Evolutionary conservation across 1,140 invertebrate species (phyloP), one percentile per base, ranked within the genome.

Genomic region (Drosophila simulans): DNA sequence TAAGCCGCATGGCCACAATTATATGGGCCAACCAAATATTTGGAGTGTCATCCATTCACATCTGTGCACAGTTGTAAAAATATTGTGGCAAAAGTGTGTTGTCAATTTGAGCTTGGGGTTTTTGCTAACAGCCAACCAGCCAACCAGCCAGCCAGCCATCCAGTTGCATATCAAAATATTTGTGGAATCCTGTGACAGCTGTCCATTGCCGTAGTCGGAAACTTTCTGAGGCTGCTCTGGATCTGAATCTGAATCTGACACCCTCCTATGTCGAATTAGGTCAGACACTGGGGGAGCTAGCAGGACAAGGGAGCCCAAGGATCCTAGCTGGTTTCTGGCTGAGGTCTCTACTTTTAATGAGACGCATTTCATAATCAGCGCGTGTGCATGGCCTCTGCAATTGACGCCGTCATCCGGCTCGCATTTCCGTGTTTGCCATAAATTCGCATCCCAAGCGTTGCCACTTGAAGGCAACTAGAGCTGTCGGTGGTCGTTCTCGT

Each of bases 311-410:
- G 42, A 43, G 8, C 42, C 42, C 4, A 45, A 42, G 39, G 60
- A 22, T 46, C 15, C 31, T 4, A 20, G 42, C 34, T 35, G 42
- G 51, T 25, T 49, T n/a, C 54, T 46, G 37, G 71, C 51, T 43
- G 59, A 37, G 71, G 52, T 57, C 72, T 57, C 59, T 79, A 52
- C 65, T 86, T 86, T 86, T 86, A 86, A 86, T 86, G 83, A 86
- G 83, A 65, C 83, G 79, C 79, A 85, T 85, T 80, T 85, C 82
- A 85, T 85, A 85, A 85, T 85, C 81, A 85, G 66, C 77, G 82
- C 77, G 56, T 80, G 73, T 74, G 35, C 72, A 52, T 75, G 57
- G 46, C 46, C 57, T 34, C 79, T 77, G 80, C 58, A 72, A 75
- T 75, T 71, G 78, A 78, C 74, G 79, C 56, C 73, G 71, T 80